Evolutionary conservation across 2,797 vertebrate species (phyloP), one percentile per base, ranked within the genome.

Genomic region (Yasuhikotakia modesta): DNA sequence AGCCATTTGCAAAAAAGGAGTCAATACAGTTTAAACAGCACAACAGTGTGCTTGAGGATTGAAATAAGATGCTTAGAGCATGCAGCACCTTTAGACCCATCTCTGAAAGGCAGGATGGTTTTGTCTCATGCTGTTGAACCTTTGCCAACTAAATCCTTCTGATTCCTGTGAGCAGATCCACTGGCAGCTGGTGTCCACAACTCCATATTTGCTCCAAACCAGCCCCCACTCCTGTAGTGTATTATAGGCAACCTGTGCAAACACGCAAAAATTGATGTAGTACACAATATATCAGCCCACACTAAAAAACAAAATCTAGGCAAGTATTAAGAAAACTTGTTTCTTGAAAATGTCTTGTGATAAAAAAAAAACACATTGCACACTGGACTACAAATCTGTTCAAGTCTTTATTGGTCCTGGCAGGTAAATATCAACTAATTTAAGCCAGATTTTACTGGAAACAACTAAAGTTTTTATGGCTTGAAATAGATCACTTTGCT

Each of bases 71-170:
- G 68, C 70, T 80, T 71, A 22, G 0, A 13, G 1, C n/a, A n/a
- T 63, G 69, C 64, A 66, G 81, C 73, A 82, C 79, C 39, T 82
- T 76, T 39, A 76, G 72, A 74, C 65, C 64, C 70, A 79, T 78
- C 46, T 48, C 27, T 24, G 72, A 70, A 83, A 79, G 78, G 48
- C 70, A 58, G 64, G 61, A 78, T 43, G 48, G 73, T 80, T 74
- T 61, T 69, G 43, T 72, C 30, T 73, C 77, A 64, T 57, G 73
- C 80, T 71, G 86, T 84, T 86, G 83, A 89, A 88, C 79, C 78
- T 65, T 58, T 69, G 73, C 84, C 80, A 83, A 60, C 55, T 39
- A 74, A 88, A 86, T 86, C 79, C 84, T 87, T 75, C 83, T 81
- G 77, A 80, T 85, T 80, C 73, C 65, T 75, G 78, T 70, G 76